Conservation (phyloP, 2,113 vertebrate species). For the Laticauda laticaudata region DNA sequence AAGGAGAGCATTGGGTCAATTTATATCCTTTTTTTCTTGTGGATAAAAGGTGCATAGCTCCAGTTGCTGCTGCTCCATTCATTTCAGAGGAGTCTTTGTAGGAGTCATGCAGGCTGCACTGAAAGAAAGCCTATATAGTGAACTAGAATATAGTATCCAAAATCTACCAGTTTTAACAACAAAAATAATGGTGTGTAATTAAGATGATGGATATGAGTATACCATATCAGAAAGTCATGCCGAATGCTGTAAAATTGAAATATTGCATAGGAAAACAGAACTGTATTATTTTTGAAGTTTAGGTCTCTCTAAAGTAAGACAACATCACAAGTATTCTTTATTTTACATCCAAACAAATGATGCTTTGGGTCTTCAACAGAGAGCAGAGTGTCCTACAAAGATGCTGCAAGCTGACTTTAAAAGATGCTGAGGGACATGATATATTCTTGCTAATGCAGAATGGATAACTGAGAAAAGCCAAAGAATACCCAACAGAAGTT, state of each 20-base stretch:
- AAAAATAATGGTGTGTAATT: conserved; percentile 51
- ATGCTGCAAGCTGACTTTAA: neutral
- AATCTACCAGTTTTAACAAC: neutral
- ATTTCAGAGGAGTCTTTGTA: neutral
- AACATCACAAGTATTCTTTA: neutral
- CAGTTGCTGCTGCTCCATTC: neutral
- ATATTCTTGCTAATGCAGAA: neutral
- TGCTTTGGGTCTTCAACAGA: neutral
- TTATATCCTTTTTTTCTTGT: conserved; percentile 38
- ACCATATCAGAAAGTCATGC: conserved; percentile 48
- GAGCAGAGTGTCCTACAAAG: neutral
- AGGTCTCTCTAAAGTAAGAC: neutral
- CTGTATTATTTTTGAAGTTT: neutral
- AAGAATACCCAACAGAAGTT: neutral
- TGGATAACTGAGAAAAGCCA: neutral
- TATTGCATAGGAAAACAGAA: conserved; percentile 23
- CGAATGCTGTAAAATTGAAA: conserved; percentile 45
- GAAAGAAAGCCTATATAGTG: neutral
- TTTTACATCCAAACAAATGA: neutral
- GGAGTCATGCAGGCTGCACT: neutral
- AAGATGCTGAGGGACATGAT: neutral
- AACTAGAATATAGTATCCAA: neutral
- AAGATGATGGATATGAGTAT: conserved; percentile 61
- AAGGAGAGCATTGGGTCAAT: conserved; percentile 43
- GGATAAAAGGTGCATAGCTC: conserved; percentile 38